Evolutionary conservation across 2,113 vertebrate species (phyloP).

Genomic region (Amphilophus citrinellus): DNA sequence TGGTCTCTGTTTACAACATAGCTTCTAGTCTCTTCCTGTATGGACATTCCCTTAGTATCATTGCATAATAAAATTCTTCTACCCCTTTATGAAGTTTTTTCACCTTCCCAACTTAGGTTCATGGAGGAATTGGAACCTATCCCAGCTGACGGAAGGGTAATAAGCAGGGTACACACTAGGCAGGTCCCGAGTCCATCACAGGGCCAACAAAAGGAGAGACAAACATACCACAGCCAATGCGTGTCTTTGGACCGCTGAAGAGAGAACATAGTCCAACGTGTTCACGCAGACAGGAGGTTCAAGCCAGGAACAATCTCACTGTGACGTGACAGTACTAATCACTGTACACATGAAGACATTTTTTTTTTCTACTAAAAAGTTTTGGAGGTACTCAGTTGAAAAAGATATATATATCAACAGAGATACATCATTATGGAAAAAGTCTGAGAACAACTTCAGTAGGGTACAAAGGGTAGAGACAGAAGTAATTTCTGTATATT

Average conservation of each 20-base stretch:
- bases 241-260: not conserved
- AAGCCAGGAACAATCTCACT: too few species aligned
- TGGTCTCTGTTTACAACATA: not conserved
- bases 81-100: not conserved
- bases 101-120: not conserved
- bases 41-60: not conserved
- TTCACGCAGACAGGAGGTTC: not conserved
- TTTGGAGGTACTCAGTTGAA: too few species aligned
- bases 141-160: not conserved
- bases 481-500: not conserved
- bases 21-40: not conserved
- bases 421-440: too few species aligned
- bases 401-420: too few species aligned
- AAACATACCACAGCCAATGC: not conserved
- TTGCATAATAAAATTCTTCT: fast-evolving
- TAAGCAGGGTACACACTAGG: not conserved
- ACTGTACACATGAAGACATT: too few species aligned
- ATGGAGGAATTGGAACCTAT: not conserved
- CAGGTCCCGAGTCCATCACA: not conserved
- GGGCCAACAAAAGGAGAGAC: not conserved
- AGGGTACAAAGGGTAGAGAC: too few species aligned
- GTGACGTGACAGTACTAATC: too few species aligned
- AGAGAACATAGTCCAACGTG: not conserved
- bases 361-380: too few species aligned
- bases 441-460: too few species aligned